Evolutionary conservation across 92 coral and sea anemone species (phyloP).

Genomic region (Porites evermanni): DNA sequence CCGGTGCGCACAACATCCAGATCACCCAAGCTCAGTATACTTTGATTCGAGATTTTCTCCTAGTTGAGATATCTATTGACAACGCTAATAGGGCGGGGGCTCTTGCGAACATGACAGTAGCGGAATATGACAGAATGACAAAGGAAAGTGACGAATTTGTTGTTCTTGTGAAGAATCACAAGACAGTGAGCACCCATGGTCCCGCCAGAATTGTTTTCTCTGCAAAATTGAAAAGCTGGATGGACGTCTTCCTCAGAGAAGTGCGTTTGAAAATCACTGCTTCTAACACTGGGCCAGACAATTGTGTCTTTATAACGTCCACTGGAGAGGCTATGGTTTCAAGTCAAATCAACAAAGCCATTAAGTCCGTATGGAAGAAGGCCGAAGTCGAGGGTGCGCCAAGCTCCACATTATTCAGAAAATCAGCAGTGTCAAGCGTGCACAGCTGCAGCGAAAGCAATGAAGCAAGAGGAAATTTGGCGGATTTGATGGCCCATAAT

Average conservation of each 20-base stretch:
- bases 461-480: slow-evolving; percentile 2
- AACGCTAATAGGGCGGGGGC: slow-evolving; percentile 72
- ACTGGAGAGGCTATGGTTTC: no score
- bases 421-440: slow-evolving; percentile 33
- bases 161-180: slow-evolving; percentile 21
- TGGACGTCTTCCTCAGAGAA: no score
- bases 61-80: slow-evolving; percentile 61
- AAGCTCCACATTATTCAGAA: slow-evolving; percentile 56
- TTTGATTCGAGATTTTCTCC: slow-evolving; percentile 54
- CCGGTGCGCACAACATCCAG: slow-evolving; percentile 19
- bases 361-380: slow-evolving; percentile 17
- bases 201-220: no score
- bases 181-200: not conserved
- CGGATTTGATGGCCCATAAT: no score
- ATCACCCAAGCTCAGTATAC: slow-evolving; percentile 59
- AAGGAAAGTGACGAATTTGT: slow-evolving; percentile 26
- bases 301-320: no score
- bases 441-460: slow-evolving; percentile 21
- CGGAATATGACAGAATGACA: slow-evolving; percentile 31
- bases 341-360: no score
- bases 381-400: not conserved
- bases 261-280: no score
- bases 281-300: no score
- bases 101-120: slow-evolving; percentile 57
- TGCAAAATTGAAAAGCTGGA: no score